Conservation (phyloP, 1,140 invertebrate species). For the Panagrolaimus sp. region DNA sequence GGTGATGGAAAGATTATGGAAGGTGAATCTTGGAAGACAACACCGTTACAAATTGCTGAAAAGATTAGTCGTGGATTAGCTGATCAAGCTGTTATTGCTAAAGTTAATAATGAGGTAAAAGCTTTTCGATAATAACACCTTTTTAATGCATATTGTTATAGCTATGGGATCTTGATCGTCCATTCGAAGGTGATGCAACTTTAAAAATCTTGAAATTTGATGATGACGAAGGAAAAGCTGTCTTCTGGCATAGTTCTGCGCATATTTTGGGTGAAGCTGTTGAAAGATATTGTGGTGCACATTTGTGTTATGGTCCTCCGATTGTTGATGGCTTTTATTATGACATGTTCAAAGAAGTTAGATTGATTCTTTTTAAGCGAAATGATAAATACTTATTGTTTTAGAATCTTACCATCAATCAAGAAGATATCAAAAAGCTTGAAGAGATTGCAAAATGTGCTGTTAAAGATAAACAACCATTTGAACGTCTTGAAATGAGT, state of each 20-base stretch:
- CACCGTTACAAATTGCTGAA: slow-evolving; percentile 84
- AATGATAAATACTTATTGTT: slow-evolving; percentile 13
- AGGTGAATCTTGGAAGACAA: slow-evolving; percentile 82
- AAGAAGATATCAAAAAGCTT: slow-evolving; percentile 76
- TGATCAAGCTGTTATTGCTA: slow-evolving; percentile 84
- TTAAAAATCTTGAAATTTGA: slow-evolving; percentile 89
- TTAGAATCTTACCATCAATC: slow-evolving; percentile 67
- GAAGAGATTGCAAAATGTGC: slow-evolving; percentile 74
- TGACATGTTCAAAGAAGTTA: slow-evolving; percentile 75
- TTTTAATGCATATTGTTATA: slow-evolving; percentile 23
- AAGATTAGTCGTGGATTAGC: slow-evolving; percentile 78
- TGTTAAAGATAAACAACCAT: slow-evolving; percentile 80
- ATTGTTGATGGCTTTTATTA: slow-evolving; percentile 98
- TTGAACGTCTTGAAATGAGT: slow-evolving; percentile 88
- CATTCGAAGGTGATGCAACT: slow-evolving; percentile 76
- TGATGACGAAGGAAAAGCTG: slow-evolving; percentile 72
- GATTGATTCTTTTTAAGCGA: background rate
- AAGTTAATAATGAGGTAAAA: slow-evolving; percentile 75
- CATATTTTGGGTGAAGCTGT: slow-evolving; percentile 81
- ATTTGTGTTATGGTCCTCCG: slow-evolving; percentile 94
- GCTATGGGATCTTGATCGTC: slow-evolving; percentile 93
- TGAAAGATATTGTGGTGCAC: slow-evolving; percentile 90
- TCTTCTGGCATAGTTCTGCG: slow-evolving; percentile 98
- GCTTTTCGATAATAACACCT: slow-evolving; percentile 18
- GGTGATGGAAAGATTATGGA: slow-evolving; percentile 67